These are phyloP conservation scores for Apodemia zela DNA, from an alignment of 2,888 invertebrate species.

Conservation along the genomic window DNA sequence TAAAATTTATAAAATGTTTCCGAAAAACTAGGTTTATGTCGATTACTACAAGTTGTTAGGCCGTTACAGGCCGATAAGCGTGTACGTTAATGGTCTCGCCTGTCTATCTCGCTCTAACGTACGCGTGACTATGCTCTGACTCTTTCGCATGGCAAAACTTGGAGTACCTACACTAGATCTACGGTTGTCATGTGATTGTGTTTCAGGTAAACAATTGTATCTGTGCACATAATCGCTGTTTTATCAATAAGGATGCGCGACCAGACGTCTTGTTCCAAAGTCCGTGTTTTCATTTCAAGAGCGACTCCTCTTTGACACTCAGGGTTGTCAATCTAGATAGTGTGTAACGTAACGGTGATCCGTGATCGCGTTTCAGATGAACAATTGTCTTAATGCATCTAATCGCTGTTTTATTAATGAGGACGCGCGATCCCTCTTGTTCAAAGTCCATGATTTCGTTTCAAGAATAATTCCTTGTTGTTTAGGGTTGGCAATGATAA, in stretches of 20 bases:
- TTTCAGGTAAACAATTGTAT: conserved; percentile 23
- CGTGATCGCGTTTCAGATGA: conserved; percentile 10
- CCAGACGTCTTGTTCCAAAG: conserved; percentile 25
- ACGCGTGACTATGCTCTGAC: too few relatives aligned
- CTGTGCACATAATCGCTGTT: conserved; percentile 17
- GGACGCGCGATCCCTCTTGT: conserved; percentile 13
- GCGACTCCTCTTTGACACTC: conserved; percentile 20
- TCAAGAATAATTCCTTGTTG: conserved; percentile 26
- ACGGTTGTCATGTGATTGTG: background rate
- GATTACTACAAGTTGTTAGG: too few relatives aligned
- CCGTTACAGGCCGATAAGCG: too few relatives aligned
- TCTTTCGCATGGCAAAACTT: too few relatives aligned
- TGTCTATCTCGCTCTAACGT: too few relatives aligned
- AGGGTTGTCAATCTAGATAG: background rate
- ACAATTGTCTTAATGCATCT: conserved; percentile 22
- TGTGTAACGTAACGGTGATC: too few relatives aligned
- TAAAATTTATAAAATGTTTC: too few relatives aligned
- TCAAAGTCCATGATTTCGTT: conserved; percentile 31
- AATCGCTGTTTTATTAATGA: conserved; percentile 16
- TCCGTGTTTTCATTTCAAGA: conserved; percentile 31
- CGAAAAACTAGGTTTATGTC: too few relatives aligned
- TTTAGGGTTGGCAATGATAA: conserved; percentile 13
- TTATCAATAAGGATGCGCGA: conserved; percentile 18
- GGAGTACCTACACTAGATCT: too few relatives aligned
- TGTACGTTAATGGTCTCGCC: too few relatives aligned